These are phyloP conservation scores for Chymomyza amoena DNA, from an alignment of 2,888 invertebrate species.

Conservation along the genomic window DNA sequence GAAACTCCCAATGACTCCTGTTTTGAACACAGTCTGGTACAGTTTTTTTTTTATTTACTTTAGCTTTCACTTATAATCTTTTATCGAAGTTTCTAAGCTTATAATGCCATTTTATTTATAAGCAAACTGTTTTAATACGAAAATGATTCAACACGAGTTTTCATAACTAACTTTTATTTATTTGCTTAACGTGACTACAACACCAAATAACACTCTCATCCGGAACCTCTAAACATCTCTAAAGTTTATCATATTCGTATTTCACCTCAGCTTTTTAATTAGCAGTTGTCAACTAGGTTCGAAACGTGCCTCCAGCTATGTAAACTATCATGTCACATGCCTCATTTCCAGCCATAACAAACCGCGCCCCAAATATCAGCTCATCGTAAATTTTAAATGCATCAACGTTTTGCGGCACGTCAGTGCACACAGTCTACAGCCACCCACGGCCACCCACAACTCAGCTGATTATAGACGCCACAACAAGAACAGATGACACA, in stretches of 20 bases:
- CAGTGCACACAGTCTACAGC: background rate
- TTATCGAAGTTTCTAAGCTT: no score
- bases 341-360: conserved; percentile 33
- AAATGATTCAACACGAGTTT: no score
- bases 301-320: background rate
- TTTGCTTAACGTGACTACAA: no score
- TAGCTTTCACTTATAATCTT: no score
- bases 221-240: background rate
- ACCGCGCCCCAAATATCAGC: conserved; percentile 54
- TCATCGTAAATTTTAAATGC: background rate
- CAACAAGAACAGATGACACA: conserved; percentile 58
- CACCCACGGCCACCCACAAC: conserved; percentile 6
- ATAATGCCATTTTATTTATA: no score
- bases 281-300: background rate
- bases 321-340: conserved; percentile 2
- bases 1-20: no score
- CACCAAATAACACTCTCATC: no score
- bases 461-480: conserved; percentile 43
- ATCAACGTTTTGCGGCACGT: background rate
- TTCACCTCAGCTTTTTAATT: background rate
- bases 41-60: no score
- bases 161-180: no score
- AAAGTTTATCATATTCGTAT: background rate
- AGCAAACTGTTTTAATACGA: no score
- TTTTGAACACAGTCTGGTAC: no score